Base-by-base conservation (phyloP, 2,113 vertebrate species). In the Nyctereutes procyonoides region DNA sequence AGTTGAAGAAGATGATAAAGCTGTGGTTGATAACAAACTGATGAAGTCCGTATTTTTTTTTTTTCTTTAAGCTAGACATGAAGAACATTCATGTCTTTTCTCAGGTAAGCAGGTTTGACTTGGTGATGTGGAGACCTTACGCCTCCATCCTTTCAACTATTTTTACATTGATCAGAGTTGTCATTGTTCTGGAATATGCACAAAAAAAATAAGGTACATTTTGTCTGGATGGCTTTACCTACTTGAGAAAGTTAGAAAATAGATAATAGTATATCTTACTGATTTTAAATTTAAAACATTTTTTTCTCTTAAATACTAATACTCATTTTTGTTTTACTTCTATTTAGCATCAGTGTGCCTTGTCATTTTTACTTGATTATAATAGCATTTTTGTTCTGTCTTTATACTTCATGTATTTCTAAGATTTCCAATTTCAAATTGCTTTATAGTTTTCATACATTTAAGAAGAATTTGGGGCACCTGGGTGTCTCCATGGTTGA, bases 201-300 rank as follows among this genome's bases (percentile, higher is more conserved):
- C 6, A 88, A 0, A 97, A 63, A 95, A 97, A 98, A 95, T 84
- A 97, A 96, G 89, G 97, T 30, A 93, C 97, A 97, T 97, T 97
- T 80, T 95, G 63, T 85, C 73, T 94, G 32, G 94, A 88, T 35
- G 88, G 0, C 20, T 71, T 85, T 56, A 32, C 8, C 3, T 4
- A 19, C 26, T 76, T 84, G n/a, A 1, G 28, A 35, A 55, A 30
- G 82, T 73, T 82, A 35, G 17, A 94, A 96, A 97, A 77, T 22
- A 77, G 2, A 84, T 63, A 83, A 26, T 65, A 77, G 69, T 74
- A 3, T 26, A 79, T 51, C 22, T 76, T 8, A 48, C 22, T 77
- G 1, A 13, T 43, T 79, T 85, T 80, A 67, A 91, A 71, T 85
- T 32, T 22, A 38, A 56, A 56, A 88, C 16, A 10, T 2, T 43